Conservation (phyloP, 2,797 vertebrate genomes). For the Sternotherus odoratus region DNA sequence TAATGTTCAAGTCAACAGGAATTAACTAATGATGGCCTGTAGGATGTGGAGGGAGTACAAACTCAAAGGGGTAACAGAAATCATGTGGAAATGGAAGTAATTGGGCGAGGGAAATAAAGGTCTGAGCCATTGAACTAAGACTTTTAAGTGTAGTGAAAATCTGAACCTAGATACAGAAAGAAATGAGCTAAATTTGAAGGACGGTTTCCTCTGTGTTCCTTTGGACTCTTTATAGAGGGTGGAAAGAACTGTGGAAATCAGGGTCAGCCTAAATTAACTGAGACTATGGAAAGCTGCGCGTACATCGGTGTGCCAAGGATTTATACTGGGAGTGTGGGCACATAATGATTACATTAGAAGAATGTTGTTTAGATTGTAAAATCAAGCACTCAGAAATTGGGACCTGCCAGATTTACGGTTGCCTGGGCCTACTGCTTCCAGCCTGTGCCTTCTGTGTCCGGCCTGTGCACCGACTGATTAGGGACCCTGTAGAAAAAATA, state of each 20-base stretch:
- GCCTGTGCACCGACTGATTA: not conserved
- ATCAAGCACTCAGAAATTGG: not conserved
- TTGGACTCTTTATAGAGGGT: not conserved
- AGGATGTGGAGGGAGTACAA: conserved; percentile 5
- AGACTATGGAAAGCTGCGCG: not conserved
- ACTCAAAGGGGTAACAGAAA: not conserved
- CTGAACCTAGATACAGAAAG: conserved; percentile 28
- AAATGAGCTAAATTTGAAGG: not conserved
- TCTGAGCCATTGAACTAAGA: conserved; percentile 31
- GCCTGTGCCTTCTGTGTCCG: not conserved
- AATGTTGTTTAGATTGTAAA: conserved; percentile 1
- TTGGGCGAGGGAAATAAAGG: conserved; percentile 2
- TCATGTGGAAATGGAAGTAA: conserved; percentile 9
- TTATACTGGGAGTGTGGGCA: not conserved
- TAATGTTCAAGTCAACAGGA: conserved; percentile 56
- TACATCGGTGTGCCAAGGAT: not conserved
- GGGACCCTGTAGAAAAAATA: too few species aligned
- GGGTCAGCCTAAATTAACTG: not conserved
- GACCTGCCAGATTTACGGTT: not conserved
- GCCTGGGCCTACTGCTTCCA: too few species aligned
- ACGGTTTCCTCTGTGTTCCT: conserved; percentile 28
- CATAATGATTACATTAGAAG: not conserved
- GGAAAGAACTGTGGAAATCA: not conserved
- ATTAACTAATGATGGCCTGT: conserved; percentile 37
- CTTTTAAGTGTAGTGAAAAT: conserved; percentile 17